Evolutionary conservation across 2,797 vertebrate genomes (phyloP), one percentile per base, ranked within the genome.

Genomic region (Anniella stebbinsi): DNA sequence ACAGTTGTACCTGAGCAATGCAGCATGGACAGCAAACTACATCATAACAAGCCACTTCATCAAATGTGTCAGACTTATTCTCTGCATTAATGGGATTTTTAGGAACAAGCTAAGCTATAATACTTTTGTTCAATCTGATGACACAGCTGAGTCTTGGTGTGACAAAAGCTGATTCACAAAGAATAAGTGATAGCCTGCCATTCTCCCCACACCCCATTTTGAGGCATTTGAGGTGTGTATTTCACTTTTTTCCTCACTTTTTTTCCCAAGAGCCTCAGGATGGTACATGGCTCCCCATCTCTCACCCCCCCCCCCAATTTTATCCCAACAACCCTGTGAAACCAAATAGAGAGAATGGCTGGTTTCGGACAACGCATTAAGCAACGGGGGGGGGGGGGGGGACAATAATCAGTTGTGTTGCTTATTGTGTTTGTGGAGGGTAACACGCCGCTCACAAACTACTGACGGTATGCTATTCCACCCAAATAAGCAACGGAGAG

Each of bases 1-100:
- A 86, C 89, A 80, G 73, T 48, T 51, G 0, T 60, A 1, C 0
- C 1, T 0, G 2, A 48, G 48, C 54, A 69, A 66, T 0, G 15
- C 77, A 57, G 91, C 86, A 51, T 0, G 0, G 86, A 75, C 86
- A 78, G 21, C 1, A 18, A 0, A 76, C 41, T 72, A 80, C 7
- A 84, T 84, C 54, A 41, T 21, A n/a, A 45, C 72, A 91, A 66
- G 54, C 66, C 81, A 84, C 18, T 0, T 28, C 28, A 33, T 0
- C 0, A 87, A 75, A 82, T 0, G 0, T 21, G 80, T 2, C 5
- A 38, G 82, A 70, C 54, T 15, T 30, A 88, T 80, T 69, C 30
- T 38, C 30, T 38, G 57, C 23, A 75, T 75, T 66, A 84, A 76
- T 38, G 21, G 36, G 7, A 41, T 76, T 75, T 60, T 38, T 18